Evolutionary conservation across 2,113 vertebrate species (phyloP), one percentile per base, ranked within the genome.

Genomic region (Microtus montanus): DNA sequence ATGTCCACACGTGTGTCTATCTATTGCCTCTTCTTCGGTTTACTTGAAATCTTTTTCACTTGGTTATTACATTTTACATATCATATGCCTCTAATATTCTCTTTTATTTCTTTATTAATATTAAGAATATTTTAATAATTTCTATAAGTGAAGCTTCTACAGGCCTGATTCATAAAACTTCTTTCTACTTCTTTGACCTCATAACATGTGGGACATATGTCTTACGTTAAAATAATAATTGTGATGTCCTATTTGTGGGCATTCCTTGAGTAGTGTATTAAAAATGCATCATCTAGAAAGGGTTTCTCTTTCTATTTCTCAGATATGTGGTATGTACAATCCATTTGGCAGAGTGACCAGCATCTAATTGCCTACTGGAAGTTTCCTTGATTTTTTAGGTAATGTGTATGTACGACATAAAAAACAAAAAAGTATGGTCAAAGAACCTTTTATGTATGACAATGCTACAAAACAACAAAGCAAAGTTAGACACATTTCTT

Each of bases 291-390:
- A 33, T 64, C 7, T 26, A 30, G 22, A 84, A 63, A 58, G 2
- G 4, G 1, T 41, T 58, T 90, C 35, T 52, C 10, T 77, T 87
- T 92, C 44, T 33, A 3, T 77, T 58, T 61, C 26, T 19, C 0
- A 41, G 24, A 22, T 28, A 8, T 2, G 44, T 7, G 15, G 14
- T 10, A 6, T 5, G 4, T 24, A 38, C 3, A 11, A 61, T 4
- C 4, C 70, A 24, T 11, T 38, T 19, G n/a, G 26, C 66, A 74
- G 12, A 84, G n/a, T 47, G 83, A 94, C 13, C 12, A 20, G 35
- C 54, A 85, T 28, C 22, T 8, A 77, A 12, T 47, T 30, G 2
- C 58, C 14, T 90, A 13, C 35, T 83, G 30, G 28, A 47, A 15
- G 20, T 4, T 85, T 83, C 35, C 75, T 3, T n/a, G 33, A 49